phyloP scores from a whole-genome alignment of 2,888 invertebrate genomes.

The Brachyptera risi region DNA sequence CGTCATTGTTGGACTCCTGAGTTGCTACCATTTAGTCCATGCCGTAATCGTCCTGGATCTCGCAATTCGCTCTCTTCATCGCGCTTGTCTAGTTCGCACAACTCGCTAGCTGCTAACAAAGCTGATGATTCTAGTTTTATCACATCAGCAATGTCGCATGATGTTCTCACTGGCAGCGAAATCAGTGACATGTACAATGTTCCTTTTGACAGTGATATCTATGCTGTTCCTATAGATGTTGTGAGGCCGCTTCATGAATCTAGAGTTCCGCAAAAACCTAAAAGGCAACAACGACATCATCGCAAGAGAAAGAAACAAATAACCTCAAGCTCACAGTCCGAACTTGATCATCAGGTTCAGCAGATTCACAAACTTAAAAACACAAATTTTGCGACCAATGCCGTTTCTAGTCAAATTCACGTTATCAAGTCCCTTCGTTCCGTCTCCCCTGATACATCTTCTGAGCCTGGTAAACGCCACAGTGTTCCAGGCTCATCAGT shows the following conservation, averaged over 20 bases:
- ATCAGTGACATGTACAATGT: conserved; percentile 84
- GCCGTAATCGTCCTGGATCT: conserved; percentile 64
- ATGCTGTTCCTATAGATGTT: conserved; percentile 80
- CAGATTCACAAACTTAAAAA: conserved; percentile 14
- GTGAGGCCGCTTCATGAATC: conserved; percentile 53
- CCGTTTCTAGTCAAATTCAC: conserved; percentile 24
- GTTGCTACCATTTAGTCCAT: conserved; percentile 55
- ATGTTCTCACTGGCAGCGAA: conserved; percentile 71
- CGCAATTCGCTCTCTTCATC: conserved; percentile 70
- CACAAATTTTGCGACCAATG: conserved; percentile 11
- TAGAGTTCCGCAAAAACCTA: conserved; percentile 48
- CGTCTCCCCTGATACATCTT: conserved; percentile 17
- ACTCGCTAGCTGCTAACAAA: conserved; percentile 71
- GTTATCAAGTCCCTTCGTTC: not conserved
- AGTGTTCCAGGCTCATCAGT: conserved; percentile 64
- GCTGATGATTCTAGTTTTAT: conserved; percentile 83
- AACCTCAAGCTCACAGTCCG: conserved; percentile 47
- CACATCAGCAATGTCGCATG: conserved; percentile 84
- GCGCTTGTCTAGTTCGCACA: conserved; percentile 80
- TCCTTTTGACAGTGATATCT: conserved; percentile 83
- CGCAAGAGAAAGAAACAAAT: conserved; percentile 48
- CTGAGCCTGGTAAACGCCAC: conserved; percentile 54
- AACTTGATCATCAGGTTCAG: conserved; percentile 21
- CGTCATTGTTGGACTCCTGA: conserved; percentile 54
- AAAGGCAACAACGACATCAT: conserved; percentile 45